phyloP scores from a whole-genome alignment of 2,797 vertebrate species.

The Capromys pilorides region DNA sequence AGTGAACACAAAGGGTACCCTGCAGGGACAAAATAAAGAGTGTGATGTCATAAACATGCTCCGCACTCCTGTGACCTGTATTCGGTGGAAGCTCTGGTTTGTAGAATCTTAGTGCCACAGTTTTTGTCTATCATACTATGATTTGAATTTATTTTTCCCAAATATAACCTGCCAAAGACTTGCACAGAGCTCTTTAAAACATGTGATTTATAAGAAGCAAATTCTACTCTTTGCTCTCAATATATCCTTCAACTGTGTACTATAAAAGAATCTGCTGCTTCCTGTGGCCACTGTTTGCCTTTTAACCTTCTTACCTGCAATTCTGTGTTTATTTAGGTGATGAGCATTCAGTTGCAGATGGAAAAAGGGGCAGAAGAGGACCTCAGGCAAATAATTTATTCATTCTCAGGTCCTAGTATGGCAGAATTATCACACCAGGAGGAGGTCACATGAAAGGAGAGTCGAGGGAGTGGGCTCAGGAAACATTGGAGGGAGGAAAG shows the following conservation, averaged over 20 bases:
- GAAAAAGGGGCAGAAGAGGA: not conserved
- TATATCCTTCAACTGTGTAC: not conserved
- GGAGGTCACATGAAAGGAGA: not conserved
- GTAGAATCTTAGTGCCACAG: not conserved
- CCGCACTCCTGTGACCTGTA: fast-evolving
- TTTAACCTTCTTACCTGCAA: not conserved
- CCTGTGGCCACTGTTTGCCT: not conserved
- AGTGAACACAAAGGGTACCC: not conserved
- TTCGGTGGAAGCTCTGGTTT: not conserved
- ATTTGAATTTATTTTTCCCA: not conserved
- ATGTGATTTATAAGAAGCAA: not conserved
- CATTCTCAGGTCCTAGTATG: not conserved
- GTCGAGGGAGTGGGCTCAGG: not conserved
- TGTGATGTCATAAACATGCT: not conserved
- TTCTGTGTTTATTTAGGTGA: not conserved
- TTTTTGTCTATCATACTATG: not conserved
- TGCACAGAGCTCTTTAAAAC: not conserved
- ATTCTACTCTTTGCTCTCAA: not conserved
- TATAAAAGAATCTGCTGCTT: not conserved
- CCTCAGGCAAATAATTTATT: not conserved
- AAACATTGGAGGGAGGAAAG: not conserved
- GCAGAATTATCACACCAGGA: too few species aligned
- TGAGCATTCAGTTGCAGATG: not conserved
- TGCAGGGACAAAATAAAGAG: not conserved
- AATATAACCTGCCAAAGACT: not conserved